These are phyloP conservation scores for Psylliodes chrysocephalus DNA, from an alignment of 2,888 invertebrate species.

Conservation along the genomic window DNA sequence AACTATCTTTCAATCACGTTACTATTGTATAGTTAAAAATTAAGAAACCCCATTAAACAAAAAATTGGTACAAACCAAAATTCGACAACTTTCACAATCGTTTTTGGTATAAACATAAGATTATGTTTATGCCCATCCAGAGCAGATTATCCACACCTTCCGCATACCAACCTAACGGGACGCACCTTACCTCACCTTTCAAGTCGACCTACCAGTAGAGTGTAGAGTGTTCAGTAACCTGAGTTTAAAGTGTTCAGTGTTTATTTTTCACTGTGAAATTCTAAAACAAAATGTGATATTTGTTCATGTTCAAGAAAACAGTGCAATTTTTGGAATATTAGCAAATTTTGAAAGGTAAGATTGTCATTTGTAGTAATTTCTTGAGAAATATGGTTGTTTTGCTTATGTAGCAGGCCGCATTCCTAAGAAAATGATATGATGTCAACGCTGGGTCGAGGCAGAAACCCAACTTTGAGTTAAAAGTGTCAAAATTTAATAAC, in stretches of 20 bases:
- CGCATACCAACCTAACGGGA: slow-evolving; percentile 62
- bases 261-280: slow-evolving; percentile 23
- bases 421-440: slow-evolving; percentile 43
- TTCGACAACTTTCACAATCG: no score
- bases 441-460: slow-evolving; percentile 48
- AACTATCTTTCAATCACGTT: no score
- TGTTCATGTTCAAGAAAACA: not conserved
- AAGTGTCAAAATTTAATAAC: slow-evolving; percentile 1
- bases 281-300: slow-evolving; percentile 20
- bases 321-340: slow-evolving; percentile 14
- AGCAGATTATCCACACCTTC: slow-evolving; percentile 30
- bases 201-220: slow-evolving; percentile 49
- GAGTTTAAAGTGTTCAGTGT: slow-evolving; percentile 31
- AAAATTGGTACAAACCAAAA: no score
- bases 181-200: slow-evolving; percentile 61
- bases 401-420: slow-evolving; percentile 33
- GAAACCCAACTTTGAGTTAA: slow-evolving; percentile 41
- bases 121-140: no score
- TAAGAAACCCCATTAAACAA: no score
- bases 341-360: slow-evolving; percentile 9
- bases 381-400: slow-evolving; percentile 12
- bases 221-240: slow-evolving; percentile 42
- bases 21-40: no score
- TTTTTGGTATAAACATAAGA: no score
- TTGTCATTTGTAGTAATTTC: not conserved